phyloP scores from a whole-genome alignment of 2,888 invertebrate genomes.

The Agrotis segetum region DNA sequence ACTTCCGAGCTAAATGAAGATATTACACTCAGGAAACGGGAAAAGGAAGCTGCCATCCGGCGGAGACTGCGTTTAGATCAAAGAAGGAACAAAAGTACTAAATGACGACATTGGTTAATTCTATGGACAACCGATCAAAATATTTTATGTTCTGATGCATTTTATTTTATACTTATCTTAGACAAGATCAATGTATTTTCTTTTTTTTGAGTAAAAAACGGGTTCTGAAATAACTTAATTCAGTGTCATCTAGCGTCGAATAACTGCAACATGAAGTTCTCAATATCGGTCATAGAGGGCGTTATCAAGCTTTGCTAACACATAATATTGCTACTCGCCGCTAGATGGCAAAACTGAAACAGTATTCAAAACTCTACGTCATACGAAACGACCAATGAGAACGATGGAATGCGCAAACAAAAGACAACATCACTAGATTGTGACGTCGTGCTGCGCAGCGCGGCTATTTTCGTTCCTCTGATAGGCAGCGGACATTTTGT shows the following conservation, averaged over 20 bases:
- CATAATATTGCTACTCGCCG: conserved; percentile 33
- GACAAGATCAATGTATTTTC: no score
- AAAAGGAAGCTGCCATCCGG: conserved; percentile 44
- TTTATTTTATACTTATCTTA: no score
- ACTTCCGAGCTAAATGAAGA: conserved; percentile 39
- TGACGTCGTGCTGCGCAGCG: conserved; percentile 87
- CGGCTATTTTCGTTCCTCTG: conserved; percentile 84
- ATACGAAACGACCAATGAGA: conserved; percentile 75
- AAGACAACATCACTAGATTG: conserved; percentile 67
- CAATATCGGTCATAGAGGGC: conserved; percentile 8
- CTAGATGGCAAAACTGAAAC: conserved; percentile 60
- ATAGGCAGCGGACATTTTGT: conserved; percentile 89
- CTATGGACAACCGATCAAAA: background rate
- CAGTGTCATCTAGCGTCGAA: conserved; percentile 59
- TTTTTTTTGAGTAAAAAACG: no score
- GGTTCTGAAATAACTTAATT: background rate
- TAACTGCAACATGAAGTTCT: conserved; percentile 12
- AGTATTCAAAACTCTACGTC: conserved; percentile 30
- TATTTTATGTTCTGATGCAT: background rate
- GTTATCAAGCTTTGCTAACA: background rate
- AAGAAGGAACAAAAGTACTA: background rate
- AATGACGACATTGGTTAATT: background rate
- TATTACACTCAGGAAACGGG: conserved; percentile 39
- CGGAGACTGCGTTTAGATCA: background rate
- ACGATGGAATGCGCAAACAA: conserved; percentile 62